Evolutionary conservation across 2,797 vertebrate genomes (phyloP).

Genomic region (Protosalanx chinensis): DNA sequence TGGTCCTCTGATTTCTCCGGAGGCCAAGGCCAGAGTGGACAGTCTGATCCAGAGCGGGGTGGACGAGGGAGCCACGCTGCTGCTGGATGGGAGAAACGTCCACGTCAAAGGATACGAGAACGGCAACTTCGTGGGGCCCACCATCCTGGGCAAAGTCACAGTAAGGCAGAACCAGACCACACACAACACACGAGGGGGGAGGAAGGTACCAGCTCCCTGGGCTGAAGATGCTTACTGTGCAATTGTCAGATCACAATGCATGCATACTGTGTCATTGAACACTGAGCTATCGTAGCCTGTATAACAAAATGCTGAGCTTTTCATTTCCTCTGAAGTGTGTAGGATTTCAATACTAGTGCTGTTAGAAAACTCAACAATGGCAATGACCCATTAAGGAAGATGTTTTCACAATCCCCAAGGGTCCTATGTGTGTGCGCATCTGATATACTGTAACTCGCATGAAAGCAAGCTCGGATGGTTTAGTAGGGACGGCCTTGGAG

Average conservation of each 20-base stretch:
- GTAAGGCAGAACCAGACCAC: slow-evolving; percentile 64
- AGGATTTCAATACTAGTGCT: neutral
- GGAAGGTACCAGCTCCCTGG: neutral
- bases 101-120: slow-evolving; percentile 94
- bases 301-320: too few species aligned
- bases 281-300: neutral
- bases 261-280: neutral
- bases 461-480: too few species aligned
- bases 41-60: slow-evolving; percentile 87
- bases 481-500: neutral
- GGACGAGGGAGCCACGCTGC: slow-evolving; percentile 86
- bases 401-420: neutral
- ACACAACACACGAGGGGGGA: neutral
- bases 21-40: slow-evolving; percentile 85
- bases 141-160: slow-evolving; percentile 83
- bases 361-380: neutral
- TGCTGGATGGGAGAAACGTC: slow-evolving; percentile 89
- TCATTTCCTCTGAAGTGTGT: neutral
- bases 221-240: neutral
- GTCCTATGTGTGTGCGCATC: neutral
- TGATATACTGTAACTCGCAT: neutral
- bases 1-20: slow-evolving; percentile 90
- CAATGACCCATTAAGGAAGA: neutral
- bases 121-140: slow-evolving; percentile 97
- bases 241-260: neutral